Base-by-base conservation (phyloP, 1,140 invertebrate species). In the Reticulitermes speratus region DNA sequence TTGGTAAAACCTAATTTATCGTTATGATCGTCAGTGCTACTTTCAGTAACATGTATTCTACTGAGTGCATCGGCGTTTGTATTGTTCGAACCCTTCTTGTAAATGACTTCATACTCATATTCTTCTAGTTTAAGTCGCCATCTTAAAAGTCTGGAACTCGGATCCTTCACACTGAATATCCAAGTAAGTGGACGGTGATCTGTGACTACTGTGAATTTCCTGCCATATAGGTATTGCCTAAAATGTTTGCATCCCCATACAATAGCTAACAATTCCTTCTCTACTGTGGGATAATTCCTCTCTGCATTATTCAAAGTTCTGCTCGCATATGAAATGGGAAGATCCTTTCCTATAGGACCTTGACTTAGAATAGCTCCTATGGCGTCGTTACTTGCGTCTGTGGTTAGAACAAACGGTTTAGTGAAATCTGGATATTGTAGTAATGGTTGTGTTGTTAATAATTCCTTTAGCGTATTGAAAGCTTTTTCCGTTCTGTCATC, bases 231-330 rank as follows among this genome's bases (percentile, higher is more conserved):
- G 88, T 92, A 93, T 45, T 90, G 89, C 87, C 90, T 82, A 87
- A 92, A 92, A 85, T 91, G 89, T 88, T 91, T 90, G 7, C 90
- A 88, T 21, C 90, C 90, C 90, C 90, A 92, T 0, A 94, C 89
- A 19, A 94, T 90, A 11, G 92, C 92, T 44, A 94, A 87, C 82
- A 92, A 88, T 90, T 94, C 92, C 87, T 91, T 90, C 87, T 93
- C 92, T 48, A 89, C 91, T 23, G 90, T 91, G 2, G 88, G 89
- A 86, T 92, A 92, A 38, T 89, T 89, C 32, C 81, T 85, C 88
- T 92, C 90, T 6, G 88, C 86, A 44, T 87, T 82, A 25, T 88
- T 88, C 21, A 92, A 87, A 19, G 88, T 90, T 86, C 89, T 87
- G 83, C 89, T 90, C 8, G 89, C 88, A 87, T 90, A 91, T 12